These are phyloP conservation scores for Cephalotes varians DNA, from an alignment of 2,888 invertebrate species.

Conservation along the genomic window DNA sequence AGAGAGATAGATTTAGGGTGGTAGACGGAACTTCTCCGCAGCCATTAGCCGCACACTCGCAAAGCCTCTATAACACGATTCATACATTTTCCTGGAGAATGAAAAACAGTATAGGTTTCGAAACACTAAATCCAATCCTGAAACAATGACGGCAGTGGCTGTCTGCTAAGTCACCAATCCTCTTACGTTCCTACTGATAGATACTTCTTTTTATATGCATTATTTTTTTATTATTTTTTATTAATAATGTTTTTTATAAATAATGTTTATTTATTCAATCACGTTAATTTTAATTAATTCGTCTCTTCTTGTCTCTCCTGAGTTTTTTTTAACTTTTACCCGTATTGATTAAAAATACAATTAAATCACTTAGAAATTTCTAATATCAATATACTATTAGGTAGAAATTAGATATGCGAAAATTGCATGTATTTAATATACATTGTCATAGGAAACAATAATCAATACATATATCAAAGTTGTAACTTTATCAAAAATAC, in stretches of 20 bases:
- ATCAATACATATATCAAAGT: conserved; percentile 17
- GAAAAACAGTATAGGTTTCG: conserved; percentile 78
- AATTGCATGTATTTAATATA: not conserved
- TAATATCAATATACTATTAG: not conserved
- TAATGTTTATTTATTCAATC: not conserved
- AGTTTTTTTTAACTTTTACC: not conserved
- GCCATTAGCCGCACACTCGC: conserved; percentile 83
- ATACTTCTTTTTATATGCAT: conserved; percentile 4
- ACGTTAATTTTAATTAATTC: not conserved
- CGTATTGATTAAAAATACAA: not conserved
- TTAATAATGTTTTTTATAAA: not conserved
- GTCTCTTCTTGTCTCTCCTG: not conserved
- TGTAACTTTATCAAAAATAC: conserved; percentile 32
- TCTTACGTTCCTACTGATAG: conserved; percentile 10
- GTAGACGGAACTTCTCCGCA: conserved; percentile 79
- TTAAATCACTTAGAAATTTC: not conserved
- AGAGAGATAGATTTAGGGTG: conserved; percentile 81
- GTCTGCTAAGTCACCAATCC: conserved; percentile 52
- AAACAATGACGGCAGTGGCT: conserved; percentile 27
- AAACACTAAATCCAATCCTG: conserved; percentile 52
- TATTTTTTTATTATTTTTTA: not conserved
- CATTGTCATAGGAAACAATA: not conserved
- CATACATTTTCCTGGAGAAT: conserved; percentile 84
- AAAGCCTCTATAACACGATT: conserved; percentile 85
- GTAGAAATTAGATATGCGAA: no score